phyloP scores from a whole-genome alignment of 2,888 invertebrate species.

The Halocaridina rubra region DNA sequence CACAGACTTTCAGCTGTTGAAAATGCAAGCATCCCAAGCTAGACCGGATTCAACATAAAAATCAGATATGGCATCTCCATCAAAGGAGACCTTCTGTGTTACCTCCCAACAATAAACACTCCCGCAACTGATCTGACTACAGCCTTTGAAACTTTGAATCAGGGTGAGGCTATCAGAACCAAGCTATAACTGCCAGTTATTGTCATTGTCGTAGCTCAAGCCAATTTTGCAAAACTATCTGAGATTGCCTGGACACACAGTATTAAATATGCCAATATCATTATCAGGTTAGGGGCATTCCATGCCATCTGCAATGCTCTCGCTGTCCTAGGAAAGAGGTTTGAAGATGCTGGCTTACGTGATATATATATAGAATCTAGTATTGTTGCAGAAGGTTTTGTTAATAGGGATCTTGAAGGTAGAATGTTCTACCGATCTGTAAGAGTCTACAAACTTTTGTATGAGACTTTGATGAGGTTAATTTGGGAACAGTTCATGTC shows the following conservation, averaged over 20 bases:
- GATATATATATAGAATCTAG: neutral
- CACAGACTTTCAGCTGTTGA: too few relatives aligned
- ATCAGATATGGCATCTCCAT: neutral
- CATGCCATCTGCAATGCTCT: neutral
- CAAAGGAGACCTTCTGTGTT: neutral
- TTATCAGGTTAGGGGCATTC: neutral
- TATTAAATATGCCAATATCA: neutral
- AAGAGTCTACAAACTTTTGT: too few relatives aligned
- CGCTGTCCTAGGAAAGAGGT: neutral
- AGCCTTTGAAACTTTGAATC: neutral
- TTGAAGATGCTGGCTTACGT: neutral
- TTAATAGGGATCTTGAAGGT: neutral
- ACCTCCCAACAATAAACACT: too few relatives aligned
- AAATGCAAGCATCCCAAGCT: too few relatives aligned
- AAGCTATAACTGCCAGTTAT: neutral
- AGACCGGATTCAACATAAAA: neutral
- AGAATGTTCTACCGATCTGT: too few relatives aligned
- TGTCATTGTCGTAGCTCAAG: too few relatives aligned
- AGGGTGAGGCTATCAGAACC: neutral
- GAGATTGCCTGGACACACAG: neutral
- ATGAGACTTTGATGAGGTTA: too few relatives aligned
- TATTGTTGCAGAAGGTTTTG: neutral
- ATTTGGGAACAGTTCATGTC: too few relatives aligned
- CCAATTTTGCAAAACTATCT: neutral
- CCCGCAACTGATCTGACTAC: too few relatives aligned